A percentile compares a stretch with the other conserved stretches of the same genome.
Conservation (phyloP, 1,140 invertebrate species). For the Geopemphigus sp. region DNA sequence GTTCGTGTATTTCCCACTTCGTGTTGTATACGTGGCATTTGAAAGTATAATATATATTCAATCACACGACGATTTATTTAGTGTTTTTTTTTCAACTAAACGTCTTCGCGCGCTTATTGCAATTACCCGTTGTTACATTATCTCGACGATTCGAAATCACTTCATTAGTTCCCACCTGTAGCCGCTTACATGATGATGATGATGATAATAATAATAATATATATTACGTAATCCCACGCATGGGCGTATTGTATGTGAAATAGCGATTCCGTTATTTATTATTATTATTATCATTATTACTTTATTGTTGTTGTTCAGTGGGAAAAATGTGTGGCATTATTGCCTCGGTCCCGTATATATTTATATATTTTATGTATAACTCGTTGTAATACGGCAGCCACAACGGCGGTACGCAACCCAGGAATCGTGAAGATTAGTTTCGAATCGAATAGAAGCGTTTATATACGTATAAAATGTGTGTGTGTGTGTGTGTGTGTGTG, state of each 20-base stretch:
- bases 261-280: slow-evolving; percentile 20
- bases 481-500: too few relatives aligned
- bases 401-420: background rate
- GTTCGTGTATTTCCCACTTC: too few relatives aligned
- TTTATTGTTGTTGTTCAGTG: slow-evolving; percentile 10
- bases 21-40: too few relatives aligned
- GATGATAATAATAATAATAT: background rate
- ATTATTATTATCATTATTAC: slow-evolving; percentile 41
- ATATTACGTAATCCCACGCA: background rate
- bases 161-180: background rate
- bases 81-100: too few relatives aligned
- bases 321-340: slow-evolving; percentile 35
- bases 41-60: too few relatives aligned
- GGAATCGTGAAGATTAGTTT: background rate
- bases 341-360: background rate
- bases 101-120: background rate
- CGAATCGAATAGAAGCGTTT: background rate
- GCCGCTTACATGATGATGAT: too few relatives aligned
- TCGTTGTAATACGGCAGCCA: background rate
- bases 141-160: background rate
- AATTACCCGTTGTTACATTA: background rate
- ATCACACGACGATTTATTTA: too few relatives aligned
- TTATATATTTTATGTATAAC: background rate
- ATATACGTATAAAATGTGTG: background rate
- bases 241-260: slow-evolving; percentile 10